Evolutionary conservation across 1,140 invertebrate genomes (phyloP), one percentile per base, ranked within the genome.

Genomic region (Condylostylus longicornis): DNA sequence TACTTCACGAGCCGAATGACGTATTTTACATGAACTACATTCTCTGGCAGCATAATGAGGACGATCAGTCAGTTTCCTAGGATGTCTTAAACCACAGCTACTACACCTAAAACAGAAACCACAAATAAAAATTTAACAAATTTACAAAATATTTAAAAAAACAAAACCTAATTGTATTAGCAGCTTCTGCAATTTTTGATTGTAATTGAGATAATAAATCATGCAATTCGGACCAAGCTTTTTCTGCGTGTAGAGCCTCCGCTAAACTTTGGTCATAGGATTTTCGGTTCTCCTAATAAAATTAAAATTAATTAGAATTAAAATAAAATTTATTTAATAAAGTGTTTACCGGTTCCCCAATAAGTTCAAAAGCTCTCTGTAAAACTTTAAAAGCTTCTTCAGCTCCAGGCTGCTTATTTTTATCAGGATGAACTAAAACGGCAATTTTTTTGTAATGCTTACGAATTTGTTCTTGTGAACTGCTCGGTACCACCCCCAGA

Each of bases 341-440:
- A 41, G 34, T 28, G 45, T 59, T 68, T 59, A 86, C 86, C 47
- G 88, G 81, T 66, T 90, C 85, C 12, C 88, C 88, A 49, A 95
- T 90, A 48, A 90, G 74, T 58, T 93, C 85, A 65, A 95, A 94
- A 18, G 89, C 88, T 57, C 89, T 82, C 42, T 88, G 85, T 43
- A 94, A 65, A 54, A 93, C 91, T 65, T 94, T 94, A 59, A 95
- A 95, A 18, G 88, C 88, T 65, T 95, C 89, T 58, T 94, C 89
- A 7, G 90, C 87, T 33, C 90, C 88, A 8, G 84, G 81, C 58
- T 89, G 83, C 53, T 79, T 82, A 65, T 94, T 94, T 66, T 95
- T 94, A 55, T 93, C 88, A 1, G 89, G 90, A 71, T 95, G 89
- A 29, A 95, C 88, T 10, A 95, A 67, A 51, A 93, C 80, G 4